Evolutionary conservation across 2,888 invertebrate species (phyloP).

Genomic region (Hirtodrosophila alboralis): DNA sequence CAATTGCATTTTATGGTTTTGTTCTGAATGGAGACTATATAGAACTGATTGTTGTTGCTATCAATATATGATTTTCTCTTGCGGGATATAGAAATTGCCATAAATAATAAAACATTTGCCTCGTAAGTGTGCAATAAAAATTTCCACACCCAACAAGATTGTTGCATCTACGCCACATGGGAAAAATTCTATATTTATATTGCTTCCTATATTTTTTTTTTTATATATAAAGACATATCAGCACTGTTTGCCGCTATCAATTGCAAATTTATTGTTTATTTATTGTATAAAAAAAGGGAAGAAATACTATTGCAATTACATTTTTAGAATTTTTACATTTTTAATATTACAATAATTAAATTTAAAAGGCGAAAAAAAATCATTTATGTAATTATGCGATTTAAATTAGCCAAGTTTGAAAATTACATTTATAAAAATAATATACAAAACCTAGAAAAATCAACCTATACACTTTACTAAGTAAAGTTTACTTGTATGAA

Average conservation of each 20-base stretch:
- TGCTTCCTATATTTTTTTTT: background rate
- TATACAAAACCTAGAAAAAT: no score
- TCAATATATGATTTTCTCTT: conserved; percentile 2
- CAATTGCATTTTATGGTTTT: conserved; percentile 8
- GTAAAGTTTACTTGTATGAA: no score
- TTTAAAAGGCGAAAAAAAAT: no score
- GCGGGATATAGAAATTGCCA: conserved; percentile 15
- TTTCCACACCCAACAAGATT: conserved; percentile 6
- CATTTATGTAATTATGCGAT: no score
- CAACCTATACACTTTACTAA: no score
- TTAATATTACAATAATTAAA: no score
- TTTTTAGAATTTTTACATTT: no score
- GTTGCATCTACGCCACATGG: conserved; percentile 20
- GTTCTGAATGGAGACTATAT: conserved; percentile 2
- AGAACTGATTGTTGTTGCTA: conserved; percentile 8
- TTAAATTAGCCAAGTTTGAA: no score
- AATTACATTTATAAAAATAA: no score
- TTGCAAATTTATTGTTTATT: no score
- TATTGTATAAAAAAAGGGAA: no score
- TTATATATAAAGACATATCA: background rate
- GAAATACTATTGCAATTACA: no score
- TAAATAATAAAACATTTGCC: conserved; percentile 19
- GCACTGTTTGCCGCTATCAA: conserved; percentile 1
- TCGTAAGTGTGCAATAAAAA: conserved; percentile 19
- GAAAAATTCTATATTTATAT: conserved; percentile 1